phyloP scores from a whole-genome alignment of 2,797 vertebrate species.

The Tapera naevia region DNA sequence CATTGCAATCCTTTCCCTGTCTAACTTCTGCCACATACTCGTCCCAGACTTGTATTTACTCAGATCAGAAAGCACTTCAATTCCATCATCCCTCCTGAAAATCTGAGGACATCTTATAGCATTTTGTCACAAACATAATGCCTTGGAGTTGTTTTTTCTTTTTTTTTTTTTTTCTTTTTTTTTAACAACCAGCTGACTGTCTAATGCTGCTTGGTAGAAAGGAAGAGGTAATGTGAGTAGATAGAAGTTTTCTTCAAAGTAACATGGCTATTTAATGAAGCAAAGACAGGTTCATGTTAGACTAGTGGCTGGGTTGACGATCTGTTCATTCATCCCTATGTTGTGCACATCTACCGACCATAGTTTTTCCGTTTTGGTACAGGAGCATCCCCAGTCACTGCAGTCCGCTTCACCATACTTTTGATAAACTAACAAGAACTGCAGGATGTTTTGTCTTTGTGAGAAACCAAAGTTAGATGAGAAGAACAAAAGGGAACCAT shows the following conservation, averaged over 20 bases:
- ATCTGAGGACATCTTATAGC: not conserved
- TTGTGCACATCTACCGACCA: not conserved
- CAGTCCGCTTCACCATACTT: not conserved
- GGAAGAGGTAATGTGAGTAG: not conserved
- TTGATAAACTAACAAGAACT: not conserved
- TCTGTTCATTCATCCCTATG: not conserved
- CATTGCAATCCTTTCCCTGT: not conserved
- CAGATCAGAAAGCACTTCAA: not conserved
- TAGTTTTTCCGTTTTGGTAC: not conserved
- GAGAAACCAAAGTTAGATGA: not conserved
- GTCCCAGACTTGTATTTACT: not conserved
- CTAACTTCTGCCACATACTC: not conserved
- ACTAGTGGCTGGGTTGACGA: not conserved
- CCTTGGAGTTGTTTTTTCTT: not conserved
- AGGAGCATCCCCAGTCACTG: not conserved
- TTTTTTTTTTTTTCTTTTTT: not conserved
- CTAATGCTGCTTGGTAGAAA: not conserved
- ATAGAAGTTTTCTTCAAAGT: not conserved
- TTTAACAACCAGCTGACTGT: not conserved
- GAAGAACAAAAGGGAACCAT: not conserved
- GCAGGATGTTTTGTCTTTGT: not conserved
- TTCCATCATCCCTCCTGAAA: not conserved
- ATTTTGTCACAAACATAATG: not conserved
- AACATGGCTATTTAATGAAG: not conserved
- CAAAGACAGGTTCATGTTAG: not conserved